Percentiles rank a stretch among this genome's conserved stretches.
Evolutionary conservation across 1,140 invertebrate species (phyloP).

Genomic region (Cherax destructor): DNA sequence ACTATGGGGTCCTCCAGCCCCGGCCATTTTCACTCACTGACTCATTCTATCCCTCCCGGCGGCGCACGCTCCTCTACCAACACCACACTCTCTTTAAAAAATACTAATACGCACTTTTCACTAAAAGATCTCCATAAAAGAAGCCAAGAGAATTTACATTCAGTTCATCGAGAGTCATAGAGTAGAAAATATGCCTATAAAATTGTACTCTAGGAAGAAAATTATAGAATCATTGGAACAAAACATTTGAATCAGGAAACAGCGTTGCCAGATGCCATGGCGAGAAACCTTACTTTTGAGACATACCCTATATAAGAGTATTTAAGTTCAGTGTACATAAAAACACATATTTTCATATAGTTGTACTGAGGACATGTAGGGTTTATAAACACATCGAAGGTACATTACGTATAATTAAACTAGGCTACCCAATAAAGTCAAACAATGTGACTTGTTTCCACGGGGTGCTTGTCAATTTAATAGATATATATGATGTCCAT

Average conservation of each 20-base stretch:
- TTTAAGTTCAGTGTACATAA: too few species aligned
- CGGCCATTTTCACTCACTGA: conserved; percentile 64
- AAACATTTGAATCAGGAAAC: conserved; percentile 40
- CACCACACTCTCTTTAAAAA: neutral
- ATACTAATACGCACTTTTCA: neutral
- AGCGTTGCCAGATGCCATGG: conserved; percentile 32
- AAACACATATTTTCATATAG: too few species aligned
- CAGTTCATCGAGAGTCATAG: neutral
- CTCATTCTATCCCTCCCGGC: neutral
- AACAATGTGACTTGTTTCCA: too few species aligned
- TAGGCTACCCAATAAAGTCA: too few species aligned
- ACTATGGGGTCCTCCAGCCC: conserved; percentile 45
- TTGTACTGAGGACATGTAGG: too few species aligned
- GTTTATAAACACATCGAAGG: too few species aligned
- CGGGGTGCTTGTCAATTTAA: too few species aligned
- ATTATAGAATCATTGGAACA: conserved; percentile 48
- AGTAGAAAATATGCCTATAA: neutral
- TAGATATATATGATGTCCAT: too few species aligned
- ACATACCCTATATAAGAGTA: too few species aligned
- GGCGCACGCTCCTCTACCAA: neutral
- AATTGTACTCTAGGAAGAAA: neutral
- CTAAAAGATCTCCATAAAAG: neutral
- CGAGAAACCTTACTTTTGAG: neutral
- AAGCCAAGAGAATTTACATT: too few species aligned
- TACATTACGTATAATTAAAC: too few species aligned